Base-by-base conservation (phyloP, 2,113 vertebrate genomes). In the Nycticorax nycticorax region DNA sequence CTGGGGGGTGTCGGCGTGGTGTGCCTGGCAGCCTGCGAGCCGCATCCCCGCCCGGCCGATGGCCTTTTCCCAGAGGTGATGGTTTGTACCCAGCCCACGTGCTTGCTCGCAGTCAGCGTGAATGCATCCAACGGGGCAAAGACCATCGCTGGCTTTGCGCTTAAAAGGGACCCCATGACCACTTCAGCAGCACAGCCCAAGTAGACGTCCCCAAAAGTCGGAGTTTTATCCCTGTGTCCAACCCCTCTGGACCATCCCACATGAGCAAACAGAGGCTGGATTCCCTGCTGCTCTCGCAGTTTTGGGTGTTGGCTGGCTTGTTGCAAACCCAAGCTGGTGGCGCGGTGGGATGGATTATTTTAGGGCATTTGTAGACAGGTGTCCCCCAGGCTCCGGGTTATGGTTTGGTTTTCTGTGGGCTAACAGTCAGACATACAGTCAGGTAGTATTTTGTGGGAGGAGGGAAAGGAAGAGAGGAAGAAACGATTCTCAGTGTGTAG, bases 1-100 rank as follows among this genome's bases (percentile, higher is more conserved):
- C 37, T 0, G 0, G 78, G 21, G 16, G 32, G 20, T 14, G 6
- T 22, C 3, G 1, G 1, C 1, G 2, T 48, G 47, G 27, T 63
- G 53, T 80, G 30, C 48, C 75, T 28, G 32, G 59, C 82, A 88
- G 73, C 39, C 55, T 50, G 56, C 0, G 12, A 55, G 48, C 53
- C 2, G 0, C 14, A 8, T 60, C 15, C 60, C 55, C 11, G 1
- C 57, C 39, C 4, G 45, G 10, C 23, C 5, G 3, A 8, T 14
- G 8, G 33, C 55, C 33, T 69, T 60, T 48, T 66, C 59, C 26
- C 26, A 32, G 28, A 33, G 39, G 4, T 10, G 33, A 8, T 8
- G 14, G n/a, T 23, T 76, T 30, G 3, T 10, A 2, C 35, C 14
- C 53, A 68, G 37, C 66, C 26, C 26, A 4, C 6, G 15, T 20